Evolutionary conservation across 2,113 vertebrate genomes (phyloP).

Genomic region (Solenodon paradoxus): DNA sequence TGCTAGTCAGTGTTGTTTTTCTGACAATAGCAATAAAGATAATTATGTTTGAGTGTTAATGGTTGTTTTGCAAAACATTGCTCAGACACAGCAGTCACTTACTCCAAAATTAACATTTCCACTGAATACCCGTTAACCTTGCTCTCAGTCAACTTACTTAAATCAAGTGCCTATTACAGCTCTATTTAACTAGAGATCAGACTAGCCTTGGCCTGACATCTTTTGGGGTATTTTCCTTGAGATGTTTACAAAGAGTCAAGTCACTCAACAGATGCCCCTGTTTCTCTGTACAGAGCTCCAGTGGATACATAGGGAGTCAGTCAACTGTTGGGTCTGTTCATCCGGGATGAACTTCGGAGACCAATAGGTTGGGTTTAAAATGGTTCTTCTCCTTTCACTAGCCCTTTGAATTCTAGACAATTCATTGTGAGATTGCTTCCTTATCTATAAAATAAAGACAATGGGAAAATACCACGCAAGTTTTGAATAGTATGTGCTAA

Average conservation of each 20-base stretch:
- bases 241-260: background rate
- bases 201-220: background rate
- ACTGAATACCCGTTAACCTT: background rate
- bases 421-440: background rate
- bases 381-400: background rate
- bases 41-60: constrained; percentile 56
- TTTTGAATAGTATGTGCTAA: background rate
- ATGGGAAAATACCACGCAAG: background rate
- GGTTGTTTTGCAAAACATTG: constrained; percentile 27
- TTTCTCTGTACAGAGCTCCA: background rate
- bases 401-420: background rate
- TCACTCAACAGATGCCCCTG: background rate
- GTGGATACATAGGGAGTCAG: background rate
- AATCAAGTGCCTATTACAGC: background rate
- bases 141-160: background rate
- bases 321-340: background rate
- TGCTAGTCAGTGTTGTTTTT: background rate
- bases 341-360: background rate
- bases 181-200: background rate
- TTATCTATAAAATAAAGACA: background rate
- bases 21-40: constrained; percentile 27
- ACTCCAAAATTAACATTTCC: constrained; percentile 41
- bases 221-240: background rate
- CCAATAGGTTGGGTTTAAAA: background rate
- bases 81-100: constrained; percentile 33